Base-by-base conservation (phyloP, 2,888 invertebrate species). In the Cephalotes varians region DNA sequence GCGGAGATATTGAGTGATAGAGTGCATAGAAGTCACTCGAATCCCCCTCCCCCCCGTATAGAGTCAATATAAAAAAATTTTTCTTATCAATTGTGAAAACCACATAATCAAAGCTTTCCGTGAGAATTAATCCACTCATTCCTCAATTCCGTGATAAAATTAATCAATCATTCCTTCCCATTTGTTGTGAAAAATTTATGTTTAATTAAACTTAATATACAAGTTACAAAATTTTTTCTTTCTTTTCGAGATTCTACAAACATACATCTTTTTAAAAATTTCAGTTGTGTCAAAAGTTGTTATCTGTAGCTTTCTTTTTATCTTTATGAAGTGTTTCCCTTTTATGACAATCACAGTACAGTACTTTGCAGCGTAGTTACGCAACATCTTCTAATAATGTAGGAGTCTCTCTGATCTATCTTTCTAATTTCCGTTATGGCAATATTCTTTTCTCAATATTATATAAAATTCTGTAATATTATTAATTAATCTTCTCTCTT, bases 381-480 rank as follows among this genome's bases (percentile, higher is more conserved):
- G 9, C n/a, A 34, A 60, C n/a, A 10, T n/a, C 0, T 60, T 60
- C 0, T 0, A 60, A n/a, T 34, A n/a, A 60, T n/a, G n/a, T 18
- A 65, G 3, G n/a, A 28, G 5, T 18, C 18, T 31, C 18, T 44
- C 18, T 18, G 2, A 31, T 65, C 5, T 47, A 65, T 25, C 15
- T 65, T 65, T 47, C 4, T 10, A n/a, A 47, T 47, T 47, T 47
- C 7, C 4, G 18, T 28, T 37, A 25, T 44, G 4, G 31, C 6
- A 10, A 67, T 21, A 12, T 31, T 21, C 2, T 15, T 25, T 9
- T 34, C 18, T 9, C 21, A 67, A 67, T 25, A 18, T n/a, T 54
- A 21, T 3, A 54, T 54, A 54, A 54, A 54, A 71, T 37, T 71
- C 34, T 34, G 47, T n/a, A n/a, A 69, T 34, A 37, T 21, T 71